phyloP scores from a whole-genome alignment of 2,888 invertebrate genomes.

The Liodrosophila aerea region DNA sequence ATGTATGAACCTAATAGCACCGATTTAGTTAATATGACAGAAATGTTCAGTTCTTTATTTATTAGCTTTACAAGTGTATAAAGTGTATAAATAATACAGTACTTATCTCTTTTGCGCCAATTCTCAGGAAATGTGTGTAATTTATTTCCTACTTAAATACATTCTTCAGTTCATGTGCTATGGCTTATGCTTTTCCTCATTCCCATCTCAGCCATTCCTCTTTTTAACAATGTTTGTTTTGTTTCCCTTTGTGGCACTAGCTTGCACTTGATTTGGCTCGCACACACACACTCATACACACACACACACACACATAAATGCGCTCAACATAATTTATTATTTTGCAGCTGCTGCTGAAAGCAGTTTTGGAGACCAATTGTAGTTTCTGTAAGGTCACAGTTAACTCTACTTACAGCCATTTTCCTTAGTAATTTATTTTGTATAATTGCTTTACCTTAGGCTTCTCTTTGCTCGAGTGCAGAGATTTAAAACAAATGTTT shows the following conservation, averaged over 20 bases:
- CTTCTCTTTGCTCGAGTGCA: no score
- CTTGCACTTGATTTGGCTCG: conserved; percentile 31
- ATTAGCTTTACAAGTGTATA: conserved; percentile 25
- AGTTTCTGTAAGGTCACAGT: no score
- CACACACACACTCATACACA: no score
- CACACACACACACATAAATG: conserved; percentile 21
- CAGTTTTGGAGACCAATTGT: no score
- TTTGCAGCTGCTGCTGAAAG: no score
- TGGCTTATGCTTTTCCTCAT: conserved; percentile 35
- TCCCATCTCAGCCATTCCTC: conserved; percentile 19
- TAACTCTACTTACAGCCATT: no score
- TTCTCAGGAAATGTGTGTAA: conserved; percentile 33
- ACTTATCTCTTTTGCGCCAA: conserved; percentile 36
- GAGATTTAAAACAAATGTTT: no score
- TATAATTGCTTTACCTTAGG: no score
- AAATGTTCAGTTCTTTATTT: conserved; percentile 16
- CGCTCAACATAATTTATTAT: conserved; percentile 51
- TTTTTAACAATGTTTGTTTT: conserved; percentile 9
- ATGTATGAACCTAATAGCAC: conserved; percentile 8
- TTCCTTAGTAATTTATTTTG: no score
- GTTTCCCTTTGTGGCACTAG: conserved; percentile 24
- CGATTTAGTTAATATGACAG: conserved; percentile 45
- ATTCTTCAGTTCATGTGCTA: conserved; percentile 41
- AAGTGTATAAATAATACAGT: conserved; percentile 28
- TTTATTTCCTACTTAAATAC: conserved; percentile 59